Evolutionary conservation across 2,113 vertebrate genomes (phyloP).

Genomic region (Donacobius atricapilla): DNA sequence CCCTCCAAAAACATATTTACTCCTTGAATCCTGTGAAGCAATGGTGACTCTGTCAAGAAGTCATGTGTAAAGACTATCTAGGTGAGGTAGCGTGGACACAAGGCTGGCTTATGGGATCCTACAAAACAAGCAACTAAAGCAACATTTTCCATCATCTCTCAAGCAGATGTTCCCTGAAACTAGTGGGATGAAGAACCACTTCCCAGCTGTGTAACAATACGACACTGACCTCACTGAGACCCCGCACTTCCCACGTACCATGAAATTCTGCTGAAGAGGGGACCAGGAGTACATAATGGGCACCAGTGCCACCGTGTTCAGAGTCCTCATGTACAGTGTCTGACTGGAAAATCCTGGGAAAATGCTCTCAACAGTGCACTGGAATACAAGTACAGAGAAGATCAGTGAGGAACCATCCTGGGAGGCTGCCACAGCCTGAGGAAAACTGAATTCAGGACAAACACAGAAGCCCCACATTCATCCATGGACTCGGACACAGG

Average conservation of each 20-base stretch:
- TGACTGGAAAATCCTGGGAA: slow-evolving; percentile 89
- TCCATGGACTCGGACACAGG: not conserved
- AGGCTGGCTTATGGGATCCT: not conserved
- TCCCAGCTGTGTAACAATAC: not conserved
- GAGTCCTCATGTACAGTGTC: slow-evolving; percentile 85
- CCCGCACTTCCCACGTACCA: slow-evolving; percentile 75
- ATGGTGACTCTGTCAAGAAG: not conserved
- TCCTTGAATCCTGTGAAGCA: not conserved
- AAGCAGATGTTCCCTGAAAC: not conserved
- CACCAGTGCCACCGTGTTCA: slow-evolving; percentile 92
- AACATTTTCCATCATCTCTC: not conserved
- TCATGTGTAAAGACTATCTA: not conserved
- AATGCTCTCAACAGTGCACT: slow-evolving; percentile 91
- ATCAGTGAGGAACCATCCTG: not conserved
- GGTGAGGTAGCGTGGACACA: rapidly evolving
- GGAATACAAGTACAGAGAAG: slow-evolving; percentile 23
- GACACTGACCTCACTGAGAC: not conserved
- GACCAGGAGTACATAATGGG: slow-evolving; percentile 99
- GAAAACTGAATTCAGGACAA: not conserved
- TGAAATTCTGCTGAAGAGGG: slow-evolving; percentile 98
- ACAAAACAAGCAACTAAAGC: not conserved
- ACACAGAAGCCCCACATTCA: rapidly evolving
- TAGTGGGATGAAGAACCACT: not conserved
- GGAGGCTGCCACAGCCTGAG: not conserved
- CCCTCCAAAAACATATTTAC: rapidly evolving